Base-by-base conservation (phyloP, 1,140 invertebrate species). In the Scaptomyza pallida region DNA sequence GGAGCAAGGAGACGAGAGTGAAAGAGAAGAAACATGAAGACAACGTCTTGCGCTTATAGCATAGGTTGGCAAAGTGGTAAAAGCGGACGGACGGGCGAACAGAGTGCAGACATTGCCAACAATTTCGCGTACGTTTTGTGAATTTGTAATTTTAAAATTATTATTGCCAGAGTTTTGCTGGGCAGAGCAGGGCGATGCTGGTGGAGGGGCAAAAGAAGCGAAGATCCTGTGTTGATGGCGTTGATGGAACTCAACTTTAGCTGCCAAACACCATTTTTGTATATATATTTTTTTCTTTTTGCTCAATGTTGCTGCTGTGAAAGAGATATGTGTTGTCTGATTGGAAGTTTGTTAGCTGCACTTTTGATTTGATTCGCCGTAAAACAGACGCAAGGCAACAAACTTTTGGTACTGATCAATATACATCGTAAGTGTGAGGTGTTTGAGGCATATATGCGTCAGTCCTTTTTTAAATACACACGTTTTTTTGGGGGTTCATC, bases 81-180 rank as follows among this genome's bases (percentile, higher is more conserved):
- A 48, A 45, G 30, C 48, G 61, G n/a, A 67, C 52, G 50, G 33
- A n/a, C n/a, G 12, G 33, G n/a, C 33, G 33, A 12, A 68, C 79
- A 52, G 69, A 74, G 64, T 72, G 77, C 76, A 86, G 74, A 80
- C 82, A 88, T 88, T 88, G 57, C 72, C 78, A 75, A 88, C 88
- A 88, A 81, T 86, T 88, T 86, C 82, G 82, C 74, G 82, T 88
- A 88, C 81, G 82, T 88, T 88, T 86, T 80, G 81, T 86, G 82
- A 88, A 88, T 88, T 88, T 86, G 82, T 88, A 88, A 88, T 88
- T 88, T 88, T 41, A 65, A 78, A 88, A 81, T 88, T 81, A 86
- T 81, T 88, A 80, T 81, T 88, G 81, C 64, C 56, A 68, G 72
- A 26, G 21, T 45, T 26, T 26, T 59, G 54, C 21, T 44, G 26